Percentiles rank a stretch among this genome's conserved stretches.
Conservation (phyloP, 2,888 invertebrate species). For the Coecobrya sp. region DNA sequence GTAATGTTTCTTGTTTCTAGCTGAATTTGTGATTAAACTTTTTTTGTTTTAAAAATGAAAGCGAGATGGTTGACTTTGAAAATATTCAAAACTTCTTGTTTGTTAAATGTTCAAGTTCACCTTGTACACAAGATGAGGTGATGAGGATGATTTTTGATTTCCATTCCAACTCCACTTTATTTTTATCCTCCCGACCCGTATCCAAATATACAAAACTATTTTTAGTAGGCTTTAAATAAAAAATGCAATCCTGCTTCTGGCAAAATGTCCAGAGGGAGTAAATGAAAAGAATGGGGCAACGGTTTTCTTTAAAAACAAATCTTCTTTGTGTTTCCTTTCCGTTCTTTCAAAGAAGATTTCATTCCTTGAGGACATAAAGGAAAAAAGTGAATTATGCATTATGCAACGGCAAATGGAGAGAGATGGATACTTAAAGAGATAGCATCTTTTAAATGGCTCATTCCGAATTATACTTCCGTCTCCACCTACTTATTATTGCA, state of each 20-base stretch:
- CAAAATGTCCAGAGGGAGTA: conserved; percentile 43
- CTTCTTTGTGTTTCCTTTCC: not conserved
- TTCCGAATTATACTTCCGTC: conserved; percentile 6
- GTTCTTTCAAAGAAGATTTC: conserved; percentile 16
- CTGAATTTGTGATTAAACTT: conserved; percentile 21
- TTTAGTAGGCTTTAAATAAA: conserved; percentile 63
- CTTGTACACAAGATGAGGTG: conserved; percentile 47
- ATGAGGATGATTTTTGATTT: no score
- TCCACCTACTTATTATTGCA: conserved; percentile 30
- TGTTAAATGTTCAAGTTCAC: conserved; percentile 76
- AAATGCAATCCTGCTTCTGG: conserved; percentile 50
- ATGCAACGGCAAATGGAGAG: not conserved
- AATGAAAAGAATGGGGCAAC: conserved; percentile 12
- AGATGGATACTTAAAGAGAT: conserved; percentile 14
- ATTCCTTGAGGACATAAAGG: conserved; percentile 17
- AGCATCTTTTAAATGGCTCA: conserved; percentile 8
- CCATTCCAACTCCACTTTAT: conserved; percentile 48
- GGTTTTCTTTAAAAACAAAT: conserved; percentile 2
- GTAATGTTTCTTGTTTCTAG: conserved; percentile 9
- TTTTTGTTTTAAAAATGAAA: conserved; percentile 45
- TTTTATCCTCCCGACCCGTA: conserved; percentile 6
- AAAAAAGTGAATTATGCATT: conserved; percentile 74
- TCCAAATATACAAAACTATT: not conserved
- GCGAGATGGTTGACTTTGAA: conserved; percentile 61
- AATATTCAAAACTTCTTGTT: conserved; percentile 5